phyloP scores from a whole-genome alignment of 2,113 vertebrate species.

The Onychostruthus taczanowskii region DNA sequence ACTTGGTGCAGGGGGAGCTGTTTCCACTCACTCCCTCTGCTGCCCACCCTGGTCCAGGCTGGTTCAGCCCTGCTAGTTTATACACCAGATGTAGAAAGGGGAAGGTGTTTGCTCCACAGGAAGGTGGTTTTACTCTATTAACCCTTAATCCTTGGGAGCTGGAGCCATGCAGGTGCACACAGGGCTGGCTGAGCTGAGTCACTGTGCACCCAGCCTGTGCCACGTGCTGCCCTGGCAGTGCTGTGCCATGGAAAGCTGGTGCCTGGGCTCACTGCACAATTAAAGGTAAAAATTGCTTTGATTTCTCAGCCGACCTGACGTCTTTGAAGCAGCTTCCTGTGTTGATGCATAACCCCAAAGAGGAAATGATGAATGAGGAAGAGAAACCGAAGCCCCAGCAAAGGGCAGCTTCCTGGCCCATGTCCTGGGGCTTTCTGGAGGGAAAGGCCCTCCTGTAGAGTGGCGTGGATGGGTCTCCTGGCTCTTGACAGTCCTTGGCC shows the following conservation, averaged over 20 bases:
- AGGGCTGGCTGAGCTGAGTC: neutral
- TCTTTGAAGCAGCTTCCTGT: neutral
- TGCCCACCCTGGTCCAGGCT: neutral
- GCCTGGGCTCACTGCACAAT: accelerated
- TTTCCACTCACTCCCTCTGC: neutral
- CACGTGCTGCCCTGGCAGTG: accelerated
- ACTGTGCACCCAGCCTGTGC: accelerated
- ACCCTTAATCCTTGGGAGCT: no score
- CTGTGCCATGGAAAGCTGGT: neutral
- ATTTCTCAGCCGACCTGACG: accelerated
- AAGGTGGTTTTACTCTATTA: neutral
- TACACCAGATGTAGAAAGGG: neutral
- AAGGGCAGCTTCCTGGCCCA: accelerated
- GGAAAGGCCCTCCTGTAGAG: neutral
- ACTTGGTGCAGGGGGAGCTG: no score
- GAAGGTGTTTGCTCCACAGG: neutral
- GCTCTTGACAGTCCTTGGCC: neutral
- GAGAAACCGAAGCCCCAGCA: accelerated
- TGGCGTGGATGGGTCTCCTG: accelerated
- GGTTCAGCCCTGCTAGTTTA: neutral
- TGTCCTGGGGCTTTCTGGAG: neutral
- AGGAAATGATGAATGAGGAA: neutral
- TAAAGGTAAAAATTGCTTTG: neutral
- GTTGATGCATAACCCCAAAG: neutral
- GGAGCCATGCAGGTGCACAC: accelerated